Conservation (phyloP, 2,113 vertebrate genomes). For the Propithecus coquereli region DNA sequence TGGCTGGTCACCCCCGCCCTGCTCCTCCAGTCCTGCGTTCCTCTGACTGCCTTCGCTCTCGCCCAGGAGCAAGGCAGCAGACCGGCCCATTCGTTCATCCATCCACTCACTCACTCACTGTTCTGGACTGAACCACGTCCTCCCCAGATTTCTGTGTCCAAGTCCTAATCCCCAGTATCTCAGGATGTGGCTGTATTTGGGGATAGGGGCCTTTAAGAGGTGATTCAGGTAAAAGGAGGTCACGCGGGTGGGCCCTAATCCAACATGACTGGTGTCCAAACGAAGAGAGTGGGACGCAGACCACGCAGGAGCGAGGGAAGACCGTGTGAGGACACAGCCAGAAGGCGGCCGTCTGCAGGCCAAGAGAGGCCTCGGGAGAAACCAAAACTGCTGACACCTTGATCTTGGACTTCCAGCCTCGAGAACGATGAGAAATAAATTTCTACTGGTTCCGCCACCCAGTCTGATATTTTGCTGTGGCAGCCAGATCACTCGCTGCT, state of each 20-base stretch:
- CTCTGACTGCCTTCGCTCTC: neutral
- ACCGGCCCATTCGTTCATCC: neutral
- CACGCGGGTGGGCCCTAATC: no score
- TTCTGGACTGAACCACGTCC: neutral
- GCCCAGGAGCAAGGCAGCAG: neutral
- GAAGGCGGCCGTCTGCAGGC: neutral
- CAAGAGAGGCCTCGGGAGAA: neutral
- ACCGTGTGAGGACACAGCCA: accelerated
- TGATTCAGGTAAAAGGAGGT: neutral
- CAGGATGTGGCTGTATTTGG: neutral
- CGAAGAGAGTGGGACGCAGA: neutral
- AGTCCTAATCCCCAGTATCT: neutral
- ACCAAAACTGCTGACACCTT: no score
- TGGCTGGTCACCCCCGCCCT: neutral
- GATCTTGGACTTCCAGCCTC: neutral
- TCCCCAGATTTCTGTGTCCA: neutral
- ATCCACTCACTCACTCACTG: neutral
- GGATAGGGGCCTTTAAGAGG: neutral
- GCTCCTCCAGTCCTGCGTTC: neutral
- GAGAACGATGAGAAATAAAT: neutral
- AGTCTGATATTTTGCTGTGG: neutral
- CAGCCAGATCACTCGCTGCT: accelerated
- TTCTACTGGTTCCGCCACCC: accelerated
- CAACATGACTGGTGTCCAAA: neutral
- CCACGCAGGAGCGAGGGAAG: no score